phyloP scores from a whole-genome alignment of 1,140 invertebrate species.

The Scaptomyza pallida region DNA sequence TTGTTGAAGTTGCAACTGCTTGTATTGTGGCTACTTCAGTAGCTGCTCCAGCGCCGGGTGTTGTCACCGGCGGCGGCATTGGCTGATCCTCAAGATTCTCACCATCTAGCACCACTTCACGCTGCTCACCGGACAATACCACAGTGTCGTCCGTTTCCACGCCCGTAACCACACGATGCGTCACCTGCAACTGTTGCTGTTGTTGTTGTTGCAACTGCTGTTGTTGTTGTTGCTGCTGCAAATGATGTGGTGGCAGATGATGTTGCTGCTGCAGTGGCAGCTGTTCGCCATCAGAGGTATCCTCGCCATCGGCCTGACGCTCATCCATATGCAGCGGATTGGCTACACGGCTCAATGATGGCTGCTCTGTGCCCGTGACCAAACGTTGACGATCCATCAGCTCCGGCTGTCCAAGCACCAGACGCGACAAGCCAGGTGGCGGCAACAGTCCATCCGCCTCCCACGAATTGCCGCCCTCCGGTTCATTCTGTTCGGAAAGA shows the following conservation, averaged over 20 bases:
- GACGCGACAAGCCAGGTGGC: conserved; percentile 86
- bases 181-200: conserved; percentile 19
- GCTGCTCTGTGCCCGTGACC: conserved; percentile 76
- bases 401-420: conserved; percentile 88
- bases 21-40: background rate
- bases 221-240: conserved; percentile 68
- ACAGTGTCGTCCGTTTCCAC: conserved; percentile 48
- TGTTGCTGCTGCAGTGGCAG: conserved; percentile 28
- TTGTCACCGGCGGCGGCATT: background rate
- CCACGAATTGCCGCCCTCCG: conserved; percentile 59
- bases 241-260: conserved; percentile 53
- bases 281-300: conserved; percentile 72
- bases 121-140: conserved; percentile 78
- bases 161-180: conserved; percentile 60
- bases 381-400: conserved; percentile 84
- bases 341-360: conserved; percentile 82
- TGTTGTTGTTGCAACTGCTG: conserved; percentile 13
- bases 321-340: conserved; percentile 73
- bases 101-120: conserved; percentile 86
- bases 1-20: conserved; percentile 14
- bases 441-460: conserved; percentile 83
- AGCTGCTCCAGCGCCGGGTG: background rate
- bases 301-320: conserved; percentile 81
- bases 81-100: conserved; percentile 86
- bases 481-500: conserved; percentile 85